Evolutionary conservation across 1,140 invertebrate genomes (phyloP), one percentile per base, ranked within the genome.

Genomic region (Bemisia tabaci): DNA sequence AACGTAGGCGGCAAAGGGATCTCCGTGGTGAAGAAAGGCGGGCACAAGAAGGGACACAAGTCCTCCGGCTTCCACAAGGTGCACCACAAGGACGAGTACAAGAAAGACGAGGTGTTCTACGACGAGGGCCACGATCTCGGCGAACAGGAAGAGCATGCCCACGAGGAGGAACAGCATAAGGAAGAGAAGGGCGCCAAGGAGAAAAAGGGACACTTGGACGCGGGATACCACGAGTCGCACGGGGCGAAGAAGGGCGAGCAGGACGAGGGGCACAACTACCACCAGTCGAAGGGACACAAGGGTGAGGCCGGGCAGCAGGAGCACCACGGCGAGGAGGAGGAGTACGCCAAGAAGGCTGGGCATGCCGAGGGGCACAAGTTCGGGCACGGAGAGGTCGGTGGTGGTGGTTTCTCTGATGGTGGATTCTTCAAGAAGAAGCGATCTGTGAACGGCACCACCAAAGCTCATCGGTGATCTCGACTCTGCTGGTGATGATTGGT

Each of bases 81-180:
- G 0, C 83, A 84, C 69, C 83, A 84, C 68, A 86, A 86, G 67
- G 84, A 86, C 71, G 84, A 86, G 71, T 80, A 82, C 70, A 83
- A 84, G 65, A 84, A 84, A 73, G 81, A 82, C 12, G 83, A 85
- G 71, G 83, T 81, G 69, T 86, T 81, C 77, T 85, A 84, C 67
- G 84, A 86, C 65, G 84, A 85, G 69, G 80, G 81, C n/a, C 81
- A 85, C 70, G 83, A 85, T 70, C 83, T 84, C 71, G 83, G 80
- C 0, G 81, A 82, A 63, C 77, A 80, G 63, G 79, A 80, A 63
- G 76, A 84, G 33, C 76, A 79, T 58, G 79, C 78, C 23, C 79
- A 73, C 39, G 66, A 71, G 17, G 62, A 69, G 0, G 64, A 70
- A 22, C 63, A 70, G 17, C 72, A 73, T 64, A 64, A 67, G 21